Percentiles rank a stretch among this genome's conserved stretches.
These are phyloP conservation scores for Zelleria hepariella DNA, from an alignment of 2,888 invertebrate genomes.

Conservation along the genomic window DNA sequence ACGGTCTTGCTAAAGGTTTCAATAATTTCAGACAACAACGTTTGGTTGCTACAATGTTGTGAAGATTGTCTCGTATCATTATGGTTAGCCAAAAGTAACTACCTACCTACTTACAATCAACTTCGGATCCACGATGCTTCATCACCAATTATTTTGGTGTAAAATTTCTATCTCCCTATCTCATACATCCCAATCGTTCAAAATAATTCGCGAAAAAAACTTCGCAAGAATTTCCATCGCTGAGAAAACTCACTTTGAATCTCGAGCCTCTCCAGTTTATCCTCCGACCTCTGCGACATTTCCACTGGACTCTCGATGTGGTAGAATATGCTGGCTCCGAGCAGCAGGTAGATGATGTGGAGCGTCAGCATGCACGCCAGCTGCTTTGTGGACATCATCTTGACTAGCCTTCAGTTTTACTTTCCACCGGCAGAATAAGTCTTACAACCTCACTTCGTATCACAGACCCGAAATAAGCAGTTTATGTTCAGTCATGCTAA, in stretches of 20 bases:
- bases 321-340: slow-evolving; percentile 90
- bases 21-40: no score
- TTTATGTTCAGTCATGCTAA: neutral
- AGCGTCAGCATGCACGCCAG: slow-evolving; percentile 81
- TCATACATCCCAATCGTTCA: no score
- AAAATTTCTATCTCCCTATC: no score
- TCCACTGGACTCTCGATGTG: slow-evolving; percentile 84
- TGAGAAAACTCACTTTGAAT: slow-evolving; percentile 75
- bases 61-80: no score
- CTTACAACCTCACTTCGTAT: neutral
- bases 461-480: neutral
- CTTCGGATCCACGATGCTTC: no score
- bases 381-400: slow-evolving; percentile 86
- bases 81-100: no score
- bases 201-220: no score
- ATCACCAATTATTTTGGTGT: no score
- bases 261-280: slow-evolving; percentile 74
- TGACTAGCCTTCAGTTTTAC: slow-evolving; percentile 30
- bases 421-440: neutral
- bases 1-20: no score
- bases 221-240: no score
- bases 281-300: slow-evolving; percentile 68
- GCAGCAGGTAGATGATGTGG: slow-evolving; percentile 81
- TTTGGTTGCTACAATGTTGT: no score
- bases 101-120: no score